phyloP scores from a whole-genome alignment of 1,140 invertebrate species.

The Amyelois transitella region DNA sequence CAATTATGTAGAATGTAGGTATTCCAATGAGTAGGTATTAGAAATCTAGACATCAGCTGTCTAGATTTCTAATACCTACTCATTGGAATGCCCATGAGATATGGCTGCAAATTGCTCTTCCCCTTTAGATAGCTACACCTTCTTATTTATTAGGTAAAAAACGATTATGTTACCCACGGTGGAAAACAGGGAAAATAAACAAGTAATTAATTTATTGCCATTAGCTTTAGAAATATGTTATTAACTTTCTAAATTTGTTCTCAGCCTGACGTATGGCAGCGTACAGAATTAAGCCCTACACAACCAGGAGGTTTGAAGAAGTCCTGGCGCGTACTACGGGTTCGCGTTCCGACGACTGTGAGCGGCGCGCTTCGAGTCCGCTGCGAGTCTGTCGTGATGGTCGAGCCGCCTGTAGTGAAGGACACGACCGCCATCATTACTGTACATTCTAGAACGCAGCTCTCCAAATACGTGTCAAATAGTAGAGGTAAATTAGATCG shows the following conservation, averaged over 20 bases:
- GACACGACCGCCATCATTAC: conserved; percentile 45
- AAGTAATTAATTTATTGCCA: too few species aligned
- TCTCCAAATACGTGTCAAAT: conserved; percentile 61
- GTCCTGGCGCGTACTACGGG: conserved; percentile 52
- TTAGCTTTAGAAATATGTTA: too few species aligned
- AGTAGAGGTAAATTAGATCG: conserved; percentile 39
- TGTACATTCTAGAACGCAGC: conserved; percentile 49
- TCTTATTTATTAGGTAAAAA: too few species aligned
- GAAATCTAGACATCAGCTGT: too few species aligned
- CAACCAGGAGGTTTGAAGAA: conserved; percentile 47
- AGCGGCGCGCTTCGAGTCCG: conserved; percentile 52
- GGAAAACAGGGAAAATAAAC: too few species aligned
- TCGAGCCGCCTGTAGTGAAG: conserved; percentile 53
- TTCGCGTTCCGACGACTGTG: conserved; percentile 40
- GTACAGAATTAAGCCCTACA: conserved; percentile 38
- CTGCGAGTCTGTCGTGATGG: conserved; percentile 48
- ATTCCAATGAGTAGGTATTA: too few species aligned
- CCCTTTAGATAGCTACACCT: too few species aligned
- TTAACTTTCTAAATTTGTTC: conserved; percentile 8
- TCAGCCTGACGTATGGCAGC: conserved; percentile 57
- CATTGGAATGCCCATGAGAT: too few species aligned
- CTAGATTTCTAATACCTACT: too few species aligned
- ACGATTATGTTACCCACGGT: too few species aligned
- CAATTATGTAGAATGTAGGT: too few species aligned
- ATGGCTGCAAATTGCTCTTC: too few species aligned